These are phyloP conservation scores for Theretra japonica DNA, from an alignment of 2,888 invertebrate genomes.

Conservation along the genomic window DNA sequence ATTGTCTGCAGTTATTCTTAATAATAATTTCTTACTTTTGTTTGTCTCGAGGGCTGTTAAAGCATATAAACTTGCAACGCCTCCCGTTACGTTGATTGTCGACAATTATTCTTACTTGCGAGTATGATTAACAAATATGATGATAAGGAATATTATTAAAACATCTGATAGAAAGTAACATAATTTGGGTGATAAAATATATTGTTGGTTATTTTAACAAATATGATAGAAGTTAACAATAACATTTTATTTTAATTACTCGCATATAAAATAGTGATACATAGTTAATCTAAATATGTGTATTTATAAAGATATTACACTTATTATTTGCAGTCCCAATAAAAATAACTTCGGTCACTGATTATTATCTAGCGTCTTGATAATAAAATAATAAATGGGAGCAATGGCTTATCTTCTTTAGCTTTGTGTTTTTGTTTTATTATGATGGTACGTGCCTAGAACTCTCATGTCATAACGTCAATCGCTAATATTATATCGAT, in stretches of 20 bases:
- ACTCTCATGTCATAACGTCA: not conserved
- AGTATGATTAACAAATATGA: too few species aligned
- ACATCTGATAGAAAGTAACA: too few species aligned
- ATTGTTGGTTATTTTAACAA: not conserved
- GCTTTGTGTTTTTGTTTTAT: not conserved
- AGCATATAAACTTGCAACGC: too few species aligned
- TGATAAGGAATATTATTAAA: too few species aligned
- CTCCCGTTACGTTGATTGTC: too few species aligned
- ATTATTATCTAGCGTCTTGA: not conserved
- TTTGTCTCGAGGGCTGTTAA: too few species aligned
- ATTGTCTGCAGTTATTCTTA: too few species aligned
- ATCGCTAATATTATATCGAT: not conserved
- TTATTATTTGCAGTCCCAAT: not conserved
- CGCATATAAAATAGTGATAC: not conserved
- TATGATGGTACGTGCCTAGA: not conserved
- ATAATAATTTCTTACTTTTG: too few species aligned
- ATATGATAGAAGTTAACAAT: not conserved
- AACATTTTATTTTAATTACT: not conserved
- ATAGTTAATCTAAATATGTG: not conserved
- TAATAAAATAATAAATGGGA: slow-evolving; percentile 3
- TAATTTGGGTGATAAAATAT: too few species aligned
- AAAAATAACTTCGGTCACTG: not conserved
- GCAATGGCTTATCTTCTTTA: not conserved
- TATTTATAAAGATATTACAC: not conserved
- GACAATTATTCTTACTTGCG: too few species aligned